A percentile compares a stretch with the other conserved stretches of the same genome.
Evolutionary conservation across 2,888 invertebrate genomes (phyloP).

Genomic region (Torymus auratus): DNA sequence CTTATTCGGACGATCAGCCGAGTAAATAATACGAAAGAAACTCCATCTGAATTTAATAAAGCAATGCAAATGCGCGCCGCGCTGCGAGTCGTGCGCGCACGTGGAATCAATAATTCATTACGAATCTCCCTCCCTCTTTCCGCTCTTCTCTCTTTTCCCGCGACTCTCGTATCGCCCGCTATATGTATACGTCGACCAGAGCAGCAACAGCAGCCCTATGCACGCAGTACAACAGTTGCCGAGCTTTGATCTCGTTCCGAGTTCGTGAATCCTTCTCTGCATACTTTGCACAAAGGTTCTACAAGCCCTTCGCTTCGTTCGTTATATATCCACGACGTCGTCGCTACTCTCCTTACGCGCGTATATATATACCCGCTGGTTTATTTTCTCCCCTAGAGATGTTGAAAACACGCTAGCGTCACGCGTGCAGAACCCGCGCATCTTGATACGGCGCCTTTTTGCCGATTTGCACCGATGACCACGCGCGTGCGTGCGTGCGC

Average conservation of each 20-base stretch:
- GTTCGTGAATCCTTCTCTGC: conserved; percentile 49
- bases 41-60: conserved; percentile 54
- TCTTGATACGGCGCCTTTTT: too few species aligned
- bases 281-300: neutral
- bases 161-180: too few species aligned
- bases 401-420: too few species aligned
- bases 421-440: too few species aligned
- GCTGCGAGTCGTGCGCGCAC: conserved; percentile 57
- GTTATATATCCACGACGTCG: too few species aligned
- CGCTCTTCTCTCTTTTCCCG: conserved; percentile 35
- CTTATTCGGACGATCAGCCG: too few species aligned
- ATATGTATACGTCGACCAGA: conserved; percentile 3
- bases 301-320: too few species aligned
- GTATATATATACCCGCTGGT: too few species aligned
- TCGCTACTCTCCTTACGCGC: too few species aligned
- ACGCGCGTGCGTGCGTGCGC: conserved; percentile 7
- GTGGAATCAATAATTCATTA: conserved; percentile 61
- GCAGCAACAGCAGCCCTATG: neutral
- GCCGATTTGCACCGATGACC: neutral
- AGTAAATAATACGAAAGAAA: conserved; percentile 34
- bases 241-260: conserved; percentile 56
- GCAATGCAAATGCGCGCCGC: conserved; percentile 57
- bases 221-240: conserved; percentile 34
- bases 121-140: conserved; percentile 26
- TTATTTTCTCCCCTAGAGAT: too few species aligned